Conservation (phyloP, 2,888 invertebrate genomes). For the Agrotis clavis region DNA sequence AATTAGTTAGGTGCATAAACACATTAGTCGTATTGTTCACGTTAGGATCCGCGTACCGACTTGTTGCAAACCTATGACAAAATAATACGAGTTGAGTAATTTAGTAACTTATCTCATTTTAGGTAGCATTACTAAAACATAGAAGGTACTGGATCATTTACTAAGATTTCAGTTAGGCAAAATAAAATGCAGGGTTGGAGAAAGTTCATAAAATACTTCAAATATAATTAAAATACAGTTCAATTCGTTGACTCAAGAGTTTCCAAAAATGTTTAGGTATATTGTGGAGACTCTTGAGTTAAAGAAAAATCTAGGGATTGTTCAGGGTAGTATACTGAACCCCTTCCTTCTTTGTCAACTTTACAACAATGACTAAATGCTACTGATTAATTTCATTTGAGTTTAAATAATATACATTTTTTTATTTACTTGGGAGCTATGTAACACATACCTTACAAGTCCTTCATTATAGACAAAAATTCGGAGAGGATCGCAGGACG, state of each 20-base stretch:
- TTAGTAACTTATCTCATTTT: neutral
- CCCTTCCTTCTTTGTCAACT: neutral
- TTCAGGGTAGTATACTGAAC: conserved; percentile 5
- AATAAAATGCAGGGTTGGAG: neutral
- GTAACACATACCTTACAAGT: conserved; percentile 92
- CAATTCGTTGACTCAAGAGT: neutral
- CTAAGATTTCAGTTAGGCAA: neutral
- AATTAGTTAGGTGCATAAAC: conserved; percentile 98
- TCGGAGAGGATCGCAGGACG: conserved; percentile 97
- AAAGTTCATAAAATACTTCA: neutral
- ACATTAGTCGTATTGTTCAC: conserved; percentile 96
- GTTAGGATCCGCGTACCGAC: conserved; percentile 96
- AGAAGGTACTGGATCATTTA: neutral
- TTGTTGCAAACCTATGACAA: conserved; percentile 95
- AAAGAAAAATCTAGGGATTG: neutral
- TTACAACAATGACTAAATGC: neutral
- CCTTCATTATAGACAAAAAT: conserved; percentile 98
- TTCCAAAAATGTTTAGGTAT: neutral
- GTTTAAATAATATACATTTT: neutral
- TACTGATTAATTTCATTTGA: too few species aligned
- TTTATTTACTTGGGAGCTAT: neutral
- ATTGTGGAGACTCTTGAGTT: too few species aligned
- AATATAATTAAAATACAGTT: neutral
- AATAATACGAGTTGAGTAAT: neutral
- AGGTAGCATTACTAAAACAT: neutral